phyloP scores from a whole-genome alignment of 2,113 vertebrate genomes.

The Syrmaticus mikado region DNA sequence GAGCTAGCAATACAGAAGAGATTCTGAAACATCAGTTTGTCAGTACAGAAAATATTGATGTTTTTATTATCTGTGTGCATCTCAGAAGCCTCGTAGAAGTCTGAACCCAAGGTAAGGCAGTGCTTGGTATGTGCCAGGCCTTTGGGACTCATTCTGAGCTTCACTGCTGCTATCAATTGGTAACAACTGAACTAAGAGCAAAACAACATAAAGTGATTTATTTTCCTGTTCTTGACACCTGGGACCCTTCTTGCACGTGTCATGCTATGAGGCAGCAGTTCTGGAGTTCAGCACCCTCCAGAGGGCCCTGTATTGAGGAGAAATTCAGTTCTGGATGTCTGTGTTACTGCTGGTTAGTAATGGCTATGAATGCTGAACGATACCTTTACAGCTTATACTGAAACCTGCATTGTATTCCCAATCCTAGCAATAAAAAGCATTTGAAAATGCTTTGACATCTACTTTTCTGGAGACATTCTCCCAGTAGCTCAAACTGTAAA shows the following conservation, averaged over 20 bases:
- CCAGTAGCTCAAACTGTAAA: not conserved
- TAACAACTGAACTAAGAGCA: not conserved
- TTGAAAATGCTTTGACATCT: not conserved
- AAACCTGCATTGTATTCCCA: not conserved
- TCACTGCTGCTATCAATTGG: not conserved
- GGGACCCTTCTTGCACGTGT: not conserved
- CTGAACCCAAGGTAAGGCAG: not conserved
- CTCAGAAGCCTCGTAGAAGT: not conserved
- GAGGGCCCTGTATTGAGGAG: not conserved
- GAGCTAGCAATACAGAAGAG: not conserved
- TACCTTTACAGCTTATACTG: not conserved
- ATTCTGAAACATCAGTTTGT: not conserved
- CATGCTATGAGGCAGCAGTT: not conserved
- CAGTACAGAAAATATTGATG: not conserved
- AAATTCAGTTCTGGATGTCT: not conserved
- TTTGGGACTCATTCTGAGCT: not conserved
- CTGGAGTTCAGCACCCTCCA: not conserved
- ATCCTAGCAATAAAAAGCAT: not conserved
- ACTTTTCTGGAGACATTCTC: not conserved
- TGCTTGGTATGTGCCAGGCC: not conserved
- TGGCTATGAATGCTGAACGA: not conserved
- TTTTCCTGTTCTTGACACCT: not conserved
- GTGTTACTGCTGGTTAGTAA: fast-evolving
- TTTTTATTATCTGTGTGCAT: not conserved
- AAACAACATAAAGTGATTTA: not conserved